These are phyloP conservation scores for Pomacea canaliculata DNA, from an alignment of 2,888 invertebrate species.

Conservation along the genomic window DNA sequence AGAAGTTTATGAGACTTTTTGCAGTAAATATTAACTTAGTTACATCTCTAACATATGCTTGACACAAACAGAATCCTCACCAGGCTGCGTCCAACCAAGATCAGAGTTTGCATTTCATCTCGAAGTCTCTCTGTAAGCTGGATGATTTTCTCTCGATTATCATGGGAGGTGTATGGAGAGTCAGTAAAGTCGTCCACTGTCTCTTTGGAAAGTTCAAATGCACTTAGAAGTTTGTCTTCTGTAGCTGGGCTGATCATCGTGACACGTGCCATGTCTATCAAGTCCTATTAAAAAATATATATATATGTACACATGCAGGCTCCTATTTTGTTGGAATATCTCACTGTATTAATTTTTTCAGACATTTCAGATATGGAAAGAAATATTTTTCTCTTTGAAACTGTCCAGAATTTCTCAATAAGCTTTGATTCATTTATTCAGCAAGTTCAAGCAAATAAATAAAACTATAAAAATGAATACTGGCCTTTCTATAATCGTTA, in stretches of 20 bases:
- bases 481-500: conserved; percentile 39
- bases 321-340: neutral
- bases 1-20: no score
- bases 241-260: conserved; percentile 79
- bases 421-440: no score
- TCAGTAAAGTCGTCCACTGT: conserved; percentile 97
- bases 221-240: conserved; percentile 85
- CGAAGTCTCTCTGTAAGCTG: conserved; percentile 88
- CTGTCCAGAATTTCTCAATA: no score
- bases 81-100: conserved; percentile 86
- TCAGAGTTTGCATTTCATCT: conserved; percentile 89
- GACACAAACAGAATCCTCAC: conserved; percentile 70
- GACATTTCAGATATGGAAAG: neutral
- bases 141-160: conserved; percentile 93
- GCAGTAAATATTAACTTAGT: no score
- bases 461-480: no score
- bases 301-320: neutral
- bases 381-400: no score
- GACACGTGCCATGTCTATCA: conserved; percentile 87
- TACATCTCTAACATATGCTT: no score
- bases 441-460: no score
- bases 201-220: conserved; percentile 87
- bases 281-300: conserved; percentile 72
- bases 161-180: conserved; percentile 97
- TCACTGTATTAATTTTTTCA: neutral